Evolutionary conservation across 2,888 invertebrate species (phyloP).

Genomic region (Hypena proboscidalis): DNA sequence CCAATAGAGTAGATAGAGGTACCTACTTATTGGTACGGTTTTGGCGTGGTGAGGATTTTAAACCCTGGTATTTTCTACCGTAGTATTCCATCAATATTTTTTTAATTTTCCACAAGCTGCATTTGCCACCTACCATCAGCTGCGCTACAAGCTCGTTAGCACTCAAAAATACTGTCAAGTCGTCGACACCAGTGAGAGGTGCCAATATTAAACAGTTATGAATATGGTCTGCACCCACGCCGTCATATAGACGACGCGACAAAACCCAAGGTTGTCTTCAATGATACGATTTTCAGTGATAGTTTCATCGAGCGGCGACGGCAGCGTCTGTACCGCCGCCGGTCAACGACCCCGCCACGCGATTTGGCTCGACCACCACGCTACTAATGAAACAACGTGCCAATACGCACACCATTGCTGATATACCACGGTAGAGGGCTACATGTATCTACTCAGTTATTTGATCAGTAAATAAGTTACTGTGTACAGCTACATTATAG

Average conservation of each 20-base stretch:
- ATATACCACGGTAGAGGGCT: constrained; percentile 20
- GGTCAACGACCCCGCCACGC: constrained; percentile 82
- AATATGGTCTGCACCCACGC: constrained; percentile 77
- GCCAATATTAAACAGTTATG: constrained; percentile 76
- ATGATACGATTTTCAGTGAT: constrained; percentile 83
- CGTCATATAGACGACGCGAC: constrained; percentile 77
- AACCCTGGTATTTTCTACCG: no score
- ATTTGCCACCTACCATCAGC: no score
- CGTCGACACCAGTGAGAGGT: constrained; percentile 60
- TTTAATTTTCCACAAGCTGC: no score
- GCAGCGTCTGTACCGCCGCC: constrained; percentile 82
- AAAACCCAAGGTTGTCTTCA: constrained; percentile 81
- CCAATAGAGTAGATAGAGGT: no score
- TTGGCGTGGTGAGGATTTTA: no score
- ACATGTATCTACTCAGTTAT: no score
- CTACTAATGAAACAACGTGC: constrained; percentile 66
- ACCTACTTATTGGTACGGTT: no score
- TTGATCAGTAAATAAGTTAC: no score
- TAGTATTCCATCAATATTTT: no score
- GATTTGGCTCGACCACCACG: constrained; percentile 71
- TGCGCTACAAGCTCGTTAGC: no score
- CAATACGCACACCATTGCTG: constrained; percentile 47
- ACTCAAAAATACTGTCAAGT: constrained; percentile 36
- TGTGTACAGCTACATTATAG: no score
- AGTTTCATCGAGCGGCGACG: constrained; percentile 79